Evolutionary conservation across 2,113 vertebrate genomes (phyloP), one percentile per base, ranked within the genome.

Genomic region (Toxostoma redivivum): DNA sequence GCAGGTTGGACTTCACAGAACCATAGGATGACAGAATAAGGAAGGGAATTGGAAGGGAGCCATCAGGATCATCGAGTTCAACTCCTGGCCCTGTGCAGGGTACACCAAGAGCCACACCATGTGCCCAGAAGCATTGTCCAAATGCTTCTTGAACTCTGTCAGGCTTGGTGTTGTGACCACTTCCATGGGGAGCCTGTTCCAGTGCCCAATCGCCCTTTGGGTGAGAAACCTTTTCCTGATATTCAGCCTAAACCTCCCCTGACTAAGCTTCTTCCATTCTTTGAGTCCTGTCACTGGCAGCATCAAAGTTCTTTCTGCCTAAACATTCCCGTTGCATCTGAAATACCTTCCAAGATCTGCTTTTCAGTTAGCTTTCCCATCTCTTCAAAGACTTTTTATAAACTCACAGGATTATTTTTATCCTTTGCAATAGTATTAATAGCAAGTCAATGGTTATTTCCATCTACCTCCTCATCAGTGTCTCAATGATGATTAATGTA

Each of bases 371-470:
- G 14, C 31, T 78, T 92, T 89, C 10, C 42, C 22, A 60, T 62
- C 61, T 35, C 11, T 84, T 92, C 51, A 74, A 64, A 71, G 10
- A 56, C 65, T 85, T 86, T 64, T 72, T 65, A 81, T 85, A 77
- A 95, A 93, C 37, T 48, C 37, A 65, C 28, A 56, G 60, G 60
- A 69, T 89, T 96, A 83, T 83, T 96, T 96, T 96, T 94, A 95
- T 72, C 48, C 44, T 91, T 69, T 84, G 14, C 53, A 72, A 20
- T 48, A 21, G 22, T 90, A 96, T 96, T 92, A 91, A 95, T 93
- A 95, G 81, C 56, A 94, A 88, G 56, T 70, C 71, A 86, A 62
- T 83, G 64, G 58, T 86, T 95, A 92, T 93, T 97, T 96, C 67
- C 30, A 78, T 90, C 51, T 93, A 73, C n/a, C 56, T 92, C 47